These are phyloP conservation scores for Eumeta japonica DNA, from an alignment of 1,140 invertebrate species.

Conservation along the genomic window DNA sequence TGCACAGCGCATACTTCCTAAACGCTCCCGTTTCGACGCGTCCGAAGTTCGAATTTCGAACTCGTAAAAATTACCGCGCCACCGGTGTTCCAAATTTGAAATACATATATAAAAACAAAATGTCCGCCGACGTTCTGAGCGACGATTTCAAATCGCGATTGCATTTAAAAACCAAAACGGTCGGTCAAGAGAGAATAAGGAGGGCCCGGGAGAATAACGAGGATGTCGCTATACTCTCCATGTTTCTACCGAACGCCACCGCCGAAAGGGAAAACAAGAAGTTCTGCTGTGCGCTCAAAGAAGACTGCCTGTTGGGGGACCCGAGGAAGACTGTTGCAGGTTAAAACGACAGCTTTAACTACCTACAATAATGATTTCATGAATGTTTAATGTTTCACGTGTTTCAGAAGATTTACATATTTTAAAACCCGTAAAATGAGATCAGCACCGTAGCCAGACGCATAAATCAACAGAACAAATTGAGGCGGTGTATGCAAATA, in stretches of 20 bases:
- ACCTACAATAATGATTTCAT: too few relatives aligned
- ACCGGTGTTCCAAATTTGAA: neutral
- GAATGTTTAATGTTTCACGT: too few relatives aligned
- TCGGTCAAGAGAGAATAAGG: conserved; percentile 72
- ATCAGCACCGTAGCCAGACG: too few relatives aligned
- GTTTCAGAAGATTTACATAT: too few relatives aligned
- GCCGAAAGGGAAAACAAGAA: conserved; percentile 68
- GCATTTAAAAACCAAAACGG: conserved; percentile 71
- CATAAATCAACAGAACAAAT: too few relatives aligned
- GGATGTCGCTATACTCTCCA: conserved; percentile 80
- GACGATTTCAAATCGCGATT: conserved; percentile 72
- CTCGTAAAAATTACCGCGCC: neutral
- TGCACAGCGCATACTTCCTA: conserved; percentile 23
- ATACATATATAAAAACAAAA: conserved; percentile 30
- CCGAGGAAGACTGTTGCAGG: conserved; percentile 74
- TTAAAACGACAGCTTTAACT: too few relatives aligned
- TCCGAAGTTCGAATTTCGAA: neutral
- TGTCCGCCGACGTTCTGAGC: conserved; percentile 74
- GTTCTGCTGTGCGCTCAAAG: conserved; percentile 74
- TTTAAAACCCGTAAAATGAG: too few relatives aligned
- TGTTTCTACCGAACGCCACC: conserved; percentile 70
- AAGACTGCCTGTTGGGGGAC: conserved; percentile 75
- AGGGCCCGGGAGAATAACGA: conserved; percentile 78
- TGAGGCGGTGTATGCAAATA: too few relatives aligned
- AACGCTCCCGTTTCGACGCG: conserved; percentile 7